Conservation (phyloP, 1,140 invertebrate species). For the Zaprionus nigranus region DNA sequence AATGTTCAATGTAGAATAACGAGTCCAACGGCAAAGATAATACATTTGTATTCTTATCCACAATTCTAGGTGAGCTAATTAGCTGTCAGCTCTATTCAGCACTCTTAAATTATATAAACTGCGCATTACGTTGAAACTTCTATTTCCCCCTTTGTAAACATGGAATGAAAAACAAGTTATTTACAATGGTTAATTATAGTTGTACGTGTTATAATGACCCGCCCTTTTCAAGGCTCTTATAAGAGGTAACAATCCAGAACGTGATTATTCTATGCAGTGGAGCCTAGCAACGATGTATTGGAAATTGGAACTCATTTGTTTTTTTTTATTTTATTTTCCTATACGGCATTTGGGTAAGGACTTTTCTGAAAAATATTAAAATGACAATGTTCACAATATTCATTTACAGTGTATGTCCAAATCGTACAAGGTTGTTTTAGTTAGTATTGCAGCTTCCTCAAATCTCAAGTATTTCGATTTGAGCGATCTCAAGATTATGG, state of each 20-base stretch:
- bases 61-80: no score
- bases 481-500: not conserved
- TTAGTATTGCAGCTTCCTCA: not conserved
- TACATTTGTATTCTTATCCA: no score
- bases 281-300: not conserved
- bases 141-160: not conserved
- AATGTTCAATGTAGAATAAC: no score
- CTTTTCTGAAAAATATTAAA: not conserved
- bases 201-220: not conserved
- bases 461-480: not conserved
- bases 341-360: not conserved
- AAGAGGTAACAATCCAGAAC: not conserved
- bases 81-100: no score
- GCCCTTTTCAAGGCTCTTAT: not conserved
- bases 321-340: not conserved
- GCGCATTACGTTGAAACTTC: no score
- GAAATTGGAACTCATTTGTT: not conserved
- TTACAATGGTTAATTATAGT: not conserved
- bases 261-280: not conserved
- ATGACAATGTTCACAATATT: not conserved
- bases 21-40: no score
- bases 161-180: not conserved
- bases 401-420: not conserved
- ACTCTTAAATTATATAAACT: no score
- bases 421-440: not conserved